phyloP scores from a whole-genome alignment of 2,888 invertebrate genomes.

The Napeogenes sylphis region DNA sequence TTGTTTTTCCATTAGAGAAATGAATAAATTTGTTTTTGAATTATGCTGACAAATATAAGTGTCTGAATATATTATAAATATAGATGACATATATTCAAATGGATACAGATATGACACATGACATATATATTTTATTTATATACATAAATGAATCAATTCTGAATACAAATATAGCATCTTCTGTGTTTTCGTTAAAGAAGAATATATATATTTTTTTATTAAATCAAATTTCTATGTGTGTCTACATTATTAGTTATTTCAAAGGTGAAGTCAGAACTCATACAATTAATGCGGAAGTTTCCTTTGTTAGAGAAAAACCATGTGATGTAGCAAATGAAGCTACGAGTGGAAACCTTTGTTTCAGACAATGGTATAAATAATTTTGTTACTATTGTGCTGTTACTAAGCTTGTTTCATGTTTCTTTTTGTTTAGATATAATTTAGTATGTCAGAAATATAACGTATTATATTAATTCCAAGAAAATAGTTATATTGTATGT shows the following conservation, averaged over 20 bases:
- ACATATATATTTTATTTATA: no score
- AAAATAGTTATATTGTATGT: neutral
- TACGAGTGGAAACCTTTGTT: conserved; percentile 8
- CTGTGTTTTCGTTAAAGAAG: no score
- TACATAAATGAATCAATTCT: no score
- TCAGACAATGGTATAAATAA: conserved; percentile 17
- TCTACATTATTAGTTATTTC: neutral
- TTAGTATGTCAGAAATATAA: neutral
- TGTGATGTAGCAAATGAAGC: conserved; percentile 15
- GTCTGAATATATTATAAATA: no score
- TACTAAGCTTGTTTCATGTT: neutral
- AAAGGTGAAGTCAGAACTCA: conserved; percentile 5
- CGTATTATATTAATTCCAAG: neutral
- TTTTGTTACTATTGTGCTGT: conserved; percentile 10
- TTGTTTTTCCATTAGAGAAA: neutral
- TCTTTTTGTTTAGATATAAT: neutral
- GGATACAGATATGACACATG: no score
- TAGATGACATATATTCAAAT: no score
- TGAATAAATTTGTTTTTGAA: neutral
- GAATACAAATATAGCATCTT: neutral
- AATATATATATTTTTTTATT: no score
- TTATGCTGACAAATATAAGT: neutral
- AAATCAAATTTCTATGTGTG: neutral
- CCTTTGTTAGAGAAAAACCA: conserved; percentile 11
- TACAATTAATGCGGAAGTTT: conserved; percentile 13